Evolutionary conservation across 2,888 invertebrate genomes (phyloP).

Genomic region (Thymelicus lineola): DNA sequence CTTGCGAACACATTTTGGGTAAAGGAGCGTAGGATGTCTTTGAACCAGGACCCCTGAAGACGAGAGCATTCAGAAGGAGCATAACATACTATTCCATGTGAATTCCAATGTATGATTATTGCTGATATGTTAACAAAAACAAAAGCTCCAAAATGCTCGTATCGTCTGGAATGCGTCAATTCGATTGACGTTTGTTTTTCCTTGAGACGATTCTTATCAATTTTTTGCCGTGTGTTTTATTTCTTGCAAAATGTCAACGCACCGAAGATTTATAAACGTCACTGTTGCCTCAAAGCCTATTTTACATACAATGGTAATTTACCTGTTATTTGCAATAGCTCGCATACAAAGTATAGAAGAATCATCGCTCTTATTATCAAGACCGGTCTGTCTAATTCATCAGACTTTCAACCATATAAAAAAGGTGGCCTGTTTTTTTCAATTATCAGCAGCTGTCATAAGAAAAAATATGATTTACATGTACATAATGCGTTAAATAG

Average conservation of each 20-base stretch:
- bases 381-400: not conserved
- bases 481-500: too few species aligned
- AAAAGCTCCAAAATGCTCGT: not conserved
- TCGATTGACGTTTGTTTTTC: slow-evolving; percentile 1
- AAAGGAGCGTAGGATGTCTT: too few species aligned
- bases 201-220: slow-evolving; percentile 4
- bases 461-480: too few species aligned
- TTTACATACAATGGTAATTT: slow-evolving; percentile 9
- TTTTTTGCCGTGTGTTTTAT: not conserved
- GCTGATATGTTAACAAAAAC: too few species aligned
- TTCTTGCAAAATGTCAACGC: slow-evolving; percentile 9
- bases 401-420: not conserved
- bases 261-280: not conserved
- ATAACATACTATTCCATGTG: too few species aligned
- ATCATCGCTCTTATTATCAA: not conserved
- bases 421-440: not conserved
- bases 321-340: slow-evolving; percentile 12
- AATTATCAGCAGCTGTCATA: too few species aligned
- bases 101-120: too few species aligned
- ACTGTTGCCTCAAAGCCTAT: not conserved
- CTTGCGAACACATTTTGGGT: too few species aligned
- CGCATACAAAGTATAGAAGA: not conserved
- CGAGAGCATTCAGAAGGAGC: too few species aligned
- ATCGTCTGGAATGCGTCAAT: not conserved
- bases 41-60: too few species aligned